phyloP scores from a whole-genome alignment of 1,140 invertebrate genomes.

The Drosophila elegans region DNA sequence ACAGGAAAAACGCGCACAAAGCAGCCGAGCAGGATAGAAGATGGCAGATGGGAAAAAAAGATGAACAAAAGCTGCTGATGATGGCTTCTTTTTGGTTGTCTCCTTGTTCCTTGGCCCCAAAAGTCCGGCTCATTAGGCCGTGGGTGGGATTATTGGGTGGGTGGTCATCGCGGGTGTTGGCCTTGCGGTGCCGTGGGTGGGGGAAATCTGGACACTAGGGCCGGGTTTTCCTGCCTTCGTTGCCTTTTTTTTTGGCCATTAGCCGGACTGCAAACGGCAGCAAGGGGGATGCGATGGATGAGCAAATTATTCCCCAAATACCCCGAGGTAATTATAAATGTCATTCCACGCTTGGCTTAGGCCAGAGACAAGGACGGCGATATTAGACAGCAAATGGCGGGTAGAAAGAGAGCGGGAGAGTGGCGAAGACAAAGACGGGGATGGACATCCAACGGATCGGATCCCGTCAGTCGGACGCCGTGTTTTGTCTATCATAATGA shows the following conservation, averaged over 20 bases:
- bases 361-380: slow-evolving; percentile 24
- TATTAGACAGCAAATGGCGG: not conserved
- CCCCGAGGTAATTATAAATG: slow-evolving; percentile 84
- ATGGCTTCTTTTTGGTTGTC: slow-evolving; percentile 67
- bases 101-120: slow-evolving; percentile 39
- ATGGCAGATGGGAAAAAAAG: slow-evolving; percentile 53
- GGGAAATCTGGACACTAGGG: slow-evolving; percentile 60
- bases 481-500: slow-evolving; percentile 84
- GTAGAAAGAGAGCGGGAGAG: not conserved
- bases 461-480: slow-evolving; percentile 46
- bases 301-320: slow-evolving; percentile 81
- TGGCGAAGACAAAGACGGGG: slow-evolving; percentile 5
- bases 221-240: slow-evolving; percentile 28
- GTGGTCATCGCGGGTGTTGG: slow-evolving; percentile 65
- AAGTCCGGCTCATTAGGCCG: slow-evolving; percentile 77
- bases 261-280: slow-evolving; percentile 25
- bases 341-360: slow-evolving; percentile 62
- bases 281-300: slow-evolving; percentile 51
- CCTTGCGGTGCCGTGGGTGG: slow-evolving; percentile 42
- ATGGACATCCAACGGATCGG: slow-evolving; percentile 25
- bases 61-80: slow-evolving; percentile 81
- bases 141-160: slow-evolving; percentile 3
- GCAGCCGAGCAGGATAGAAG: slow-evolving; percentile 56
- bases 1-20: slow-evolving; percentile 78
- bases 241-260: slow-evolving; percentile 52